Percentiles rank a stretch among this genome's conserved stretches.
Conservation (phyloP, 2,888 invertebrate species). For the Prosapia bicincta region DNA sequence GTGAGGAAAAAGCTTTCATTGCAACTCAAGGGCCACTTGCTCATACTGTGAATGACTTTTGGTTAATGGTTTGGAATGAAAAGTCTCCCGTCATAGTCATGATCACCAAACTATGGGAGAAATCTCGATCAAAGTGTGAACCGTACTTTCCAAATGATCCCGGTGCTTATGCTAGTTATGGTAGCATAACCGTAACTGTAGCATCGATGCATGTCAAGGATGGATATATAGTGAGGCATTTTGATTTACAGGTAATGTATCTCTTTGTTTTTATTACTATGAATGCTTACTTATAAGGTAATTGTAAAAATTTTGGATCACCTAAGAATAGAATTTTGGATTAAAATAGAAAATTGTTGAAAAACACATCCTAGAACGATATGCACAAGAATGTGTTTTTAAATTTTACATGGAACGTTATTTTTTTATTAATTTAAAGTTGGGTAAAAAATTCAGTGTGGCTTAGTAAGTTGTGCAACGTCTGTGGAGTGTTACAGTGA, state of each 20-base stretch:
- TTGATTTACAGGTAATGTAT: constrained; percentile 51
- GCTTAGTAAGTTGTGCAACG: too few species aligned
- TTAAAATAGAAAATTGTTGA: too few species aligned
- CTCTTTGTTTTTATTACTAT: not conserved
- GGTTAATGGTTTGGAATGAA: constrained; percentile 76
- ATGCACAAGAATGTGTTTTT: too few species aligned
- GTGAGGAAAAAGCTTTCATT: constrained; percentile 80
- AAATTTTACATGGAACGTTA: too few species aligned
- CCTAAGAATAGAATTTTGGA: too few species aligned
- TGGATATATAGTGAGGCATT: constrained; percentile 54
- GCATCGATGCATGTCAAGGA: constrained; percentile 49
- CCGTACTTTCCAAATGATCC: constrained; percentile 69
- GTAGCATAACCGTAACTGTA: constrained; percentile 51
- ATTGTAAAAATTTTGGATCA: too few species aligned
- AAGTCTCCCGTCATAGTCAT: constrained; percentile 68
- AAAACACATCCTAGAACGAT: too few species aligned
- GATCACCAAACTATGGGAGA: constrained; percentile 87
- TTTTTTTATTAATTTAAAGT: too few species aligned
- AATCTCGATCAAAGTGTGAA: constrained; percentile 81
- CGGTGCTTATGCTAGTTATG: constrained; percentile 46
- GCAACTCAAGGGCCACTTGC: constrained; percentile 91
- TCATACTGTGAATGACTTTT: constrained; percentile 87
- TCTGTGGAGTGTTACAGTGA: too few species aligned
- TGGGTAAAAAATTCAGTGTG: too few species aligned
- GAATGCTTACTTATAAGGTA: too few species aligned